Base-by-base conservation (phyloP, 2,113 vertebrate species). In the Corythoichthys haematopterus region DNA sequence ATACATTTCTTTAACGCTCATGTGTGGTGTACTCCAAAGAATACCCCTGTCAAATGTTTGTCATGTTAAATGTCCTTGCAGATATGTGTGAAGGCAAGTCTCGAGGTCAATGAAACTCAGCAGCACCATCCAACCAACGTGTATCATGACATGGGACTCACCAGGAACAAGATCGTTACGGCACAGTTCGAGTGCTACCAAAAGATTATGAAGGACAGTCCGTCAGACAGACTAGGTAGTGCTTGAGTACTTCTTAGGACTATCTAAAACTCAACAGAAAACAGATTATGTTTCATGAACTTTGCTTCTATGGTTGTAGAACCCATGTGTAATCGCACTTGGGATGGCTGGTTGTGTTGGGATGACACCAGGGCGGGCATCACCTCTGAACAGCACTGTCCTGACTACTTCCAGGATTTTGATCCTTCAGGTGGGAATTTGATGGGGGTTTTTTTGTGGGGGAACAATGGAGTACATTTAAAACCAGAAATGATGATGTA, bases 281-380 rank as follows among this genome's bases (percentile, higher is more conserved):
- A 50, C 2, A 1, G 14, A 4, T 15, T 13, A 14, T 50, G 4
- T 50, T 50, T 14, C 14, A 50, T 14, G 3, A 15, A 8, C 45
- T 46, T 46, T 46, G 45, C 45, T 50, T 46, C 6, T 70, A 2
- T 43, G 20, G 0, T 75, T 57, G 51, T 48, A 94, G 95, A 93
- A 28, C 67, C 87, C 16, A 78, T 92, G 81, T 99, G 97, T 85
- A 97, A 95, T 76, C 92, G 95, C 52, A 99, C 97, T 0, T 99
- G 97, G 97, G 97, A 99, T 9, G 97, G 97, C 0, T 99, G 97
- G 97, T 73, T 99, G 65, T 99, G 97, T 72, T 99, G 97, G 97
- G 95, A 92, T 0, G 94, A 97, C 62, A 93, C 93, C 0, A 82
- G 87, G 0, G 90, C 94, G 0, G 96, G 97, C 13, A 79, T 92